phyloP scores from a whole-genome alignment of 1,140 invertebrate species.

The Lamellibrachia luymesi region DNA sequence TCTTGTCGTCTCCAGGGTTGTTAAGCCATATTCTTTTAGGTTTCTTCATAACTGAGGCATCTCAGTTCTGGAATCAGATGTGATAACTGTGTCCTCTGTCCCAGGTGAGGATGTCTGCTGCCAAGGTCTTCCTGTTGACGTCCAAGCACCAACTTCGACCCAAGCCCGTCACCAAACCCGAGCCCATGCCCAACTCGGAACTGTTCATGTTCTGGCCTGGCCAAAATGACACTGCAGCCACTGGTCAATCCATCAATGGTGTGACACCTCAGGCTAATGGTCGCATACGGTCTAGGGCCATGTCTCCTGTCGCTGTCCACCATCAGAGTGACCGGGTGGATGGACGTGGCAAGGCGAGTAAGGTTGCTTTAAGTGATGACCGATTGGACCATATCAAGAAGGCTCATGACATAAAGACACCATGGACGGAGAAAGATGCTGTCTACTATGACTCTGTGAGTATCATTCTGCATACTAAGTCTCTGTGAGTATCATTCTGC shows the following conservation, averaged over 20 bases:
- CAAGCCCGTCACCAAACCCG: background rate
- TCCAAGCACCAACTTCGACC: background rate
- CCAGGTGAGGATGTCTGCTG: background rate
- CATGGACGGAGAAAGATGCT: constrained; percentile 22
- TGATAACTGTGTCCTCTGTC: background rate
- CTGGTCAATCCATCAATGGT: background rate
- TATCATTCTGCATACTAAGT: background rate
- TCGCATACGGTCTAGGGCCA: background rate
- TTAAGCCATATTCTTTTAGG: no score
- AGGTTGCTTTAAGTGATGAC: constrained; percentile 44
- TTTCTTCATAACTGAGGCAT: no score
- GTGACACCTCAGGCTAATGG: background rate
- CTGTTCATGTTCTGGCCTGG: background rate
- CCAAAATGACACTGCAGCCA: background rate
- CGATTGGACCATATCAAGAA: constrained; percentile 68
- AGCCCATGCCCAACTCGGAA: background rate
- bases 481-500: background rate
- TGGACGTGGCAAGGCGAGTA: background rate
- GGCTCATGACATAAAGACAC: constrained; percentile 49
- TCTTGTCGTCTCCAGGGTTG: no score
- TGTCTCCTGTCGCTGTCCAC: background rate
- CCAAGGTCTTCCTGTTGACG: background rate
- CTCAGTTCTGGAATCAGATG: background rate
- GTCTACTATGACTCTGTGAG: constrained; percentile 22
- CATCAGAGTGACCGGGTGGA: background rate